Evolutionary conservation across 2,797 vertebrate species (phyloP).

Genomic region (Myotis daubentonii): DNA sequence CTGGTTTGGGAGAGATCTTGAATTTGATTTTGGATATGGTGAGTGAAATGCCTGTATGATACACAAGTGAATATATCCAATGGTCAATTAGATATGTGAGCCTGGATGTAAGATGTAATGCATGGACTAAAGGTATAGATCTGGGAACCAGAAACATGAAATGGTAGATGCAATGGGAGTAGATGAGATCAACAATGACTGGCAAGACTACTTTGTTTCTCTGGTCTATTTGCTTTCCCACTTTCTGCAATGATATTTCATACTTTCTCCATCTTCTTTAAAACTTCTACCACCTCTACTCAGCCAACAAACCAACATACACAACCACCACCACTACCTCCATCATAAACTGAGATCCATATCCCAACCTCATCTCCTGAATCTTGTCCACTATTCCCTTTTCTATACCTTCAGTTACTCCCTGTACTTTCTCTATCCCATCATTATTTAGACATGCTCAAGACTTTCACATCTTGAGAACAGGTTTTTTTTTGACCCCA

Average conservation of each 20-base stretch:
- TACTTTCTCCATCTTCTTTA: background rate
- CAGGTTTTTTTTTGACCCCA: background rate
- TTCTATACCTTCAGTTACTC: background rate
- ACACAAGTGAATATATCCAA: background rate
- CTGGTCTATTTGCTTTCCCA: background rate
- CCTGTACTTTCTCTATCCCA: background rate
- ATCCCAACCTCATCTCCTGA: background rate
- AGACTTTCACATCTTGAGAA: background rate
- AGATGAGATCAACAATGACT: background rate
- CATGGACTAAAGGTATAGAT: background rate
- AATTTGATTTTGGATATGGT: slow-evolving; percentile 1
- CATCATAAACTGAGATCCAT: background rate
- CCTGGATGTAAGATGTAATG: background rate
- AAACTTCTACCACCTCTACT: background rate
- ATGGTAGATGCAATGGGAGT: background rate
- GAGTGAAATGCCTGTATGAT: background rate
- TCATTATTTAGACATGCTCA: background rate
- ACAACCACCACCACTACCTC: background rate
- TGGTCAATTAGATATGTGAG: background rate
- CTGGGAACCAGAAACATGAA: background rate
- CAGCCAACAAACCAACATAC: background rate
- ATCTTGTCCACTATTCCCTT: background rate
- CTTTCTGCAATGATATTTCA: background rate
- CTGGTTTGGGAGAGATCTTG: background rate
- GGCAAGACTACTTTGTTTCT: background rate